phyloP scores from a whole-genome alignment of 2,888 invertebrate genomes.

The Sclerodermus sp. region DNA sequence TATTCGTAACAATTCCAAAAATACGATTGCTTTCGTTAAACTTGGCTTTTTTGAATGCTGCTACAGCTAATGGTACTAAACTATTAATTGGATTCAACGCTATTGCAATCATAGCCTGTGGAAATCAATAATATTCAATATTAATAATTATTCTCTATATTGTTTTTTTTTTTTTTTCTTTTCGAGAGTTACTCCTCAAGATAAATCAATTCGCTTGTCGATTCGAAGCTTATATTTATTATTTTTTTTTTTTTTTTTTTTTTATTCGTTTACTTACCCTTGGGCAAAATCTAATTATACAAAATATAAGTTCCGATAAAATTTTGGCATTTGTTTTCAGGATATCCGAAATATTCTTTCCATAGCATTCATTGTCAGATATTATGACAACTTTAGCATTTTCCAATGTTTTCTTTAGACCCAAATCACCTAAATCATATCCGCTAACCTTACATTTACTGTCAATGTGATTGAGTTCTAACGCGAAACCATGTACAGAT shows the following conservation, averaged over 20 bases:
- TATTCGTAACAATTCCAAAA: constrained; percentile 77
- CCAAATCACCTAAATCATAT: constrained; percentile 30
- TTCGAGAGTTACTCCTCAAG: too few species aligned
- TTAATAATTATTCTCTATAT: too few species aligned
- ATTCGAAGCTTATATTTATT: too few species aligned
- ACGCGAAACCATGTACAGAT: constrained; percentile 47
- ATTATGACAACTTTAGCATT: constrained; percentile 68
- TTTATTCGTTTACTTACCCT: constrained; percentile 38
- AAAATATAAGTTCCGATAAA: constrained; percentile 32
- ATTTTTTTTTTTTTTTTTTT: too few species aligned
- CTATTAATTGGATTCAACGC: constrained; percentile 66
- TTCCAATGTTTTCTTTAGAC: constrained; percentile 45
- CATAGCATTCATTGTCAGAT: constrained; percentile 66
- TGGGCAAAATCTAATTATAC: constrained; percentile 34
- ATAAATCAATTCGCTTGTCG: too few species aligned
- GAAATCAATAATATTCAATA: constrained; percentile 2
- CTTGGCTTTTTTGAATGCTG: constrained; percentile 67
- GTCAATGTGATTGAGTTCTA: constrained; percentile 58
- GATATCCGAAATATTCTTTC: constrained; percentile 64
- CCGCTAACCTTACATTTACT: constrained; percentile 56
- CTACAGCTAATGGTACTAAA: constrained; percentile 70
- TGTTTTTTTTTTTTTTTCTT: too few species aligned
- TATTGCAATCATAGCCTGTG: constrained; percentile 58
- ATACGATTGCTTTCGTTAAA: constrained; percentile 64
- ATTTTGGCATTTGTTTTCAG: constrained; percentile 60